Base-by-base conservation (phyloP, 2,113 vertebrate genomes). In the Progne subis region DNA sequence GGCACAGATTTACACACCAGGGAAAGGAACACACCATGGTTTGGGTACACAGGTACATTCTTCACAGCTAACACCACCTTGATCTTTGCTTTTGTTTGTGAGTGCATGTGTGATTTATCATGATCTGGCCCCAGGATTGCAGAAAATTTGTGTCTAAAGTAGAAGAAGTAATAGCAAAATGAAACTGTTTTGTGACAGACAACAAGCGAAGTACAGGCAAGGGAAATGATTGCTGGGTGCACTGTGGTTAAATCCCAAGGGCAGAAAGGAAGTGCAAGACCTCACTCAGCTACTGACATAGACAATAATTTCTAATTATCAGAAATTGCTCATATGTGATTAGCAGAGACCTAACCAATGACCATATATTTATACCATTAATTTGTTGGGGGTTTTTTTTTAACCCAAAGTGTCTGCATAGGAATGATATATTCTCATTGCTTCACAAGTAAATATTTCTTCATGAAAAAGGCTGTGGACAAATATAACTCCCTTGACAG, bases 271-370 rank as follows among this genome's bases (percentile, higher is more conserved):
- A 67, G 74, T 56, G 65, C 44, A 67, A 93, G 90, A 94, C 81
- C 89, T 96, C 72, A 82, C 56, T 83, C 69, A 25, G 69, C 78
- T 95, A 70, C 76, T 94, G 87, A 97, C 76, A 95, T 19, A 37
- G 49, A 61, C 43, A 75, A 70, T 82, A 84, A 95, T 71, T 91
- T 71, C 95, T 97, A 93, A 95, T 95, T 95, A 94, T 86, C 79
- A 83, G 94, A 96, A 95, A n/a, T 37, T 81, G 67, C 71, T 94
- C 37, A 18, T 39, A 9, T 82, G 24, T 95, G 50, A 97, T 95
- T 84, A 92, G 43, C 69, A 87, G 59, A 85, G 80, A 89, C 88
- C 75, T 87, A 80, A 86, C 56, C 60, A 72, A 55, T 72, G 64
- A 56, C 52, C 26, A 8, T 28, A 56, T 25, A 25, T 9, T 91